phyloP scores from a whole-genome alignment of 2,888 invertebrate genomes.

The Plebejus anna region DNA sequence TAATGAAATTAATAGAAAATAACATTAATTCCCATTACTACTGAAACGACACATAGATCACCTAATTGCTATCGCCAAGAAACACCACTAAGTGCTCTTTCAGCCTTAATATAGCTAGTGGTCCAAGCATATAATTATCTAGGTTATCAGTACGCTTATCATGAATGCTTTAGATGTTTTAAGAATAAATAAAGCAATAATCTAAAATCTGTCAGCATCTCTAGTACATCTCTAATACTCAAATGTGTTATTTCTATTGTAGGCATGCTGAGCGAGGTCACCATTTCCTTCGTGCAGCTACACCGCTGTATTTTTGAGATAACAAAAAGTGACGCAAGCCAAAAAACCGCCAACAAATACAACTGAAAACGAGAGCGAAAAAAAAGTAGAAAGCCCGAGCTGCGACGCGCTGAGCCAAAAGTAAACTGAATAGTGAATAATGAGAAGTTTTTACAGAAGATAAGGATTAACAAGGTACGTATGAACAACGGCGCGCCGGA shows the following conservation, averaged over 20 bases:
- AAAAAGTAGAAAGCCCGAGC: background rate
- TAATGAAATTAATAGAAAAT: no score
- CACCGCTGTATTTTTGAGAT: background rate
- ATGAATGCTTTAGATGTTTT: no score
- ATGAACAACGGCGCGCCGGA: constrained; percentile 34
- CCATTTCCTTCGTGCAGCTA: background rate
- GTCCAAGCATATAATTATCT: no score
- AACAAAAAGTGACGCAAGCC: background rate
- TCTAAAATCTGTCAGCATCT: no score
- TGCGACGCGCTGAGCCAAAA: background rate
- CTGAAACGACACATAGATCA: no score
- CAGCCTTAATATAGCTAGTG: no score
- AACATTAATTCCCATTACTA: no score
- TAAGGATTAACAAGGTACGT: constrained; percentile 29
- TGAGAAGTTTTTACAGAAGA: constrained; percentile 24
- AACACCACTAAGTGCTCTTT: no score
- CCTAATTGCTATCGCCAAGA: no score
- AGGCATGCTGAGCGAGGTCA: background rate
- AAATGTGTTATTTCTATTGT: background rate
- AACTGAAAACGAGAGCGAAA: background rate
- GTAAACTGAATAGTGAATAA: constrained; percentile 19
- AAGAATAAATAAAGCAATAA: no score
- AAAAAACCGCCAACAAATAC: background rate
- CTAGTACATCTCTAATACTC: no score
- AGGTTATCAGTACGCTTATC: no score